Percentiles rank a stretch among this genome's conserved stretches.
These are phyloP conservation scores for Tetrax tetrax DNA, from an alignment of 2,113 vertebrate species.

Conservation along the genomic window DNA sequence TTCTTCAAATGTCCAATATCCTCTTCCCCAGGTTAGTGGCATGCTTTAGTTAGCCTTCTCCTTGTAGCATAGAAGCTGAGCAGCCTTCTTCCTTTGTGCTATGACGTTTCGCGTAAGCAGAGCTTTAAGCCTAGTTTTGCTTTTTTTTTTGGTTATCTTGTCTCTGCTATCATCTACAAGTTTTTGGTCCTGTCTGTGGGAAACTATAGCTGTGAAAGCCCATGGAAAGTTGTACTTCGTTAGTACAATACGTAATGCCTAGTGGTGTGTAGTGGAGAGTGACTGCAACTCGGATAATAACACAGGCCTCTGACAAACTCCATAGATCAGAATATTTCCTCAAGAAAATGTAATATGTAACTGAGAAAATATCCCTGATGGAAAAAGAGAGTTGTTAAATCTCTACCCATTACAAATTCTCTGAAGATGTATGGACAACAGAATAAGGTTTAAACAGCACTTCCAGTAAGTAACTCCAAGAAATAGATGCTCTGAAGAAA, in stretches of 20 bases:
- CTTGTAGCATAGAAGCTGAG: neutral
- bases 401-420: neutral
- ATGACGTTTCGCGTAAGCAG: neutral
- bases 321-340: neutral
- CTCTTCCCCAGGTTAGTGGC: neutral
- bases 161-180: neutral
- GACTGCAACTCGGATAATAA: neutral
- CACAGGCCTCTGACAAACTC: neutral
- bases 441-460: constrained; percentile 2
- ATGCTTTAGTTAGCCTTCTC: neutral
- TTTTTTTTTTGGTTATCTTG: neutral
- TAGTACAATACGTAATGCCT: neutral
- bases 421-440: neutral
- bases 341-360: neutral
- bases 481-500: neutral
- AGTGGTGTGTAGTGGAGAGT: neutral
- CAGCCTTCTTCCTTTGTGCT: neutral
- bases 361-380: neutral
- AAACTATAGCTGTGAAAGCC: neutral
- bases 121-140: neutral
- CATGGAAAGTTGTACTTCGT: neutral
- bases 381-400: neutral
- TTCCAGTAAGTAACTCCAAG: neutral
- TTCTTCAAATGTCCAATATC: neutral
- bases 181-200: neutral